A percentile compares a stretch with the other conserved stretches of the same genome.
Evolutionary conservation across 2,888 invertebrate species (phyloP).

Genomic region (Chrysolina oricalcia): DNA sequence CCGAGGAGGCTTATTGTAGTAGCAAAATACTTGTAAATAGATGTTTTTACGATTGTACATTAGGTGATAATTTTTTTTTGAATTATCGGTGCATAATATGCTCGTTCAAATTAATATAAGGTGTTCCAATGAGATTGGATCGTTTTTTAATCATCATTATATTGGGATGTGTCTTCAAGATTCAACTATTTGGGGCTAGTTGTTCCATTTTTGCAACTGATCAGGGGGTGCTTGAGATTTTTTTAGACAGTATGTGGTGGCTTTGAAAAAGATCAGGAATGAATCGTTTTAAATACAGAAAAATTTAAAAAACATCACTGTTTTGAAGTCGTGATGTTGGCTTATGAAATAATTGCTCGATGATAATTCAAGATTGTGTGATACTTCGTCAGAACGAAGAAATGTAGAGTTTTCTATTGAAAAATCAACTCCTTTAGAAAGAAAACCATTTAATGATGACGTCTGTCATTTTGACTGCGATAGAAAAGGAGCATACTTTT

Average conservation of each 20-base stretch:
- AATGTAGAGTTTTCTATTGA: too few species aligned
- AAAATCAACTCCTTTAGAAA: too few species aligned
- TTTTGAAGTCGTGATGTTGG: too few species aligned
- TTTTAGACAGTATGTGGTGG: background rate
- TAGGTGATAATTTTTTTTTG: slow-evolving; percentile 58
- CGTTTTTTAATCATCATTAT: slow-evolving; percentile 1
- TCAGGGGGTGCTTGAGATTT: background rate
- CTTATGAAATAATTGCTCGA: too few species aligned
- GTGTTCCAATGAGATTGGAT: slow-evolving; percentile 39
- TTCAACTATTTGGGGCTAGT: background rate
- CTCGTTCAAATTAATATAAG: slow-evolving; percentile 55
- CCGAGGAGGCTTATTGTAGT: slow-evolving; percentile 48
- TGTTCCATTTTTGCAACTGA: background rate
- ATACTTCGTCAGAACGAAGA: too few species aligned
- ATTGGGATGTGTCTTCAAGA: background rate
- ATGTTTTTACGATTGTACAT: slow-evolving; percentile 60
- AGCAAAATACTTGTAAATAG: slow-evolving; percentile 59
- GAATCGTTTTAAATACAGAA: too few species aligned
- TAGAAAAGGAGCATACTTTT: too few species aligned
- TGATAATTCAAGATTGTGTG: too few species aligned
- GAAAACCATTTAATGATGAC: too few species aligned
- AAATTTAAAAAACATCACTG: too few species aligned
- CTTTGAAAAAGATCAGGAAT: too few species aligned
- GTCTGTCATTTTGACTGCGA: too few species aligned
- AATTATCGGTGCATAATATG: slow-evolving; percentile 59